These are phyloP conservation scores for Nycticryphes semicollaris DNA, from an alignment of 2,113 vertebrate species.

Conservation along the genomic window DNA sequence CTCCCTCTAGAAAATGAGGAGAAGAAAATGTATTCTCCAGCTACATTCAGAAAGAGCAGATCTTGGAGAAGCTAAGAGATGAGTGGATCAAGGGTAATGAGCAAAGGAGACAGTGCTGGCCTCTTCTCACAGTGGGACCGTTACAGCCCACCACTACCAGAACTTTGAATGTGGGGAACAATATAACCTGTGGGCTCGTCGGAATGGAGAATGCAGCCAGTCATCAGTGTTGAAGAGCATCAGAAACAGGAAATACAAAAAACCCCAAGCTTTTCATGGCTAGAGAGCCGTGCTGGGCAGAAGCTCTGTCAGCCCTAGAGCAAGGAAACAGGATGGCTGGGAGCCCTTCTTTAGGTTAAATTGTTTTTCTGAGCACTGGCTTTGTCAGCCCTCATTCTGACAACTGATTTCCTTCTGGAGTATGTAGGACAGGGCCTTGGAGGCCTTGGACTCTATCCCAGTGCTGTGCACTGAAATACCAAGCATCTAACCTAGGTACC, in stretches of 20 bases:
- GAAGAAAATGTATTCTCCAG: background rate
- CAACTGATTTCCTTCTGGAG: background rate
- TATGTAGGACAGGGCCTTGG: background rate
- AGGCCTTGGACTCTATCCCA: background rate
- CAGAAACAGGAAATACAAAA: background rate
- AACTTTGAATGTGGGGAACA: background rate
- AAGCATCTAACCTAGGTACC: background rate
- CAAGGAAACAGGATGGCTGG: background rate
- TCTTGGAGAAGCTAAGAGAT: background rate
- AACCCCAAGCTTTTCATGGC: background rate
- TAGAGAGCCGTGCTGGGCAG: background rate
- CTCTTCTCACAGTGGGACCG: background rate
- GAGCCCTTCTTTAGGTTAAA: background rate
- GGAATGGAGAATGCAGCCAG: background rate
- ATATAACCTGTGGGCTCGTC: background rate
- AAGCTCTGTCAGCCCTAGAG: background rate
- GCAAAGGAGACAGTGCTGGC: background rate
- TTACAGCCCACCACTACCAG: background rate
- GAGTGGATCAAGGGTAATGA: background rate
- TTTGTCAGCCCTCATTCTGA: background rate
- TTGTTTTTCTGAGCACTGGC: background rate
- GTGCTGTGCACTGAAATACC: background rate
- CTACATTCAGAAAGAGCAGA: background rate
- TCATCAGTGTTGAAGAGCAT: background rate
- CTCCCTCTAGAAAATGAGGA: background rate